phyloP scores from a whole-genome alignment of 2,113 vertebrate genomes.

The Narcine bancroftii region DNA sequence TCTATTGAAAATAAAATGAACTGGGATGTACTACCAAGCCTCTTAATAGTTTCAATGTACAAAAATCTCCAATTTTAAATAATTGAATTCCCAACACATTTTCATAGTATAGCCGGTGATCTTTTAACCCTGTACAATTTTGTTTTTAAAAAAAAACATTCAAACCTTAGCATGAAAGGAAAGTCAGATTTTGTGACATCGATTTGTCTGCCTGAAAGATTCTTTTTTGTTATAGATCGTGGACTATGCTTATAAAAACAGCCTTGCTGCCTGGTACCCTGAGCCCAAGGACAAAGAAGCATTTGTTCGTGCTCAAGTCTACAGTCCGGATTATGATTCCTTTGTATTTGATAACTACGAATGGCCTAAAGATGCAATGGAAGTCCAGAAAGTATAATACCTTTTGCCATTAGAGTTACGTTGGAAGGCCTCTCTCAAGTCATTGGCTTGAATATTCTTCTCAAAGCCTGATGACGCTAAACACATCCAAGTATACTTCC shows the following conservation, averaged over 20 bases:
- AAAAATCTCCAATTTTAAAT: not conserved
- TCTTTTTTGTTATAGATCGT: conserved; percentile 63
- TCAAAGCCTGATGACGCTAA: not conserved
- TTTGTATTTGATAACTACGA: conserved; percentile 76
- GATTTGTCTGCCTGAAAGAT: not conserved
- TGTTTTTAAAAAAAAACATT: not conserved
- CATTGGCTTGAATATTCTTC: not conserved
- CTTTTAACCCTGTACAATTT: not conserved
- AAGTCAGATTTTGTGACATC: not conserved
- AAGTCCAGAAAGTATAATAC: conserved; percentile 70
- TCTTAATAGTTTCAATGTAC: not conserved
- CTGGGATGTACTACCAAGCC: not conserved
- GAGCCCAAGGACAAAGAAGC: conserved; percentile 92
- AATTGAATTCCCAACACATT: not conserved
- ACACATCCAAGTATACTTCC: not conserved
- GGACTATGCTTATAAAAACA: conserved; percentile 78
- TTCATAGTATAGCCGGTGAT: not conserved
- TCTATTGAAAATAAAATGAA: not conserved
- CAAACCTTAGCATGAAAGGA: not conserved
- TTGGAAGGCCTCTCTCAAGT: no score
- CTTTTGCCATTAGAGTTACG: not conserved
- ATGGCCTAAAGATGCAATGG: conserved; percentile 79
- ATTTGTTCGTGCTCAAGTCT: conserved; percentile 75
- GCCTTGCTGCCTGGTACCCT: conserved; percentile 77
- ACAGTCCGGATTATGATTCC: conserved; percentile 85